Evolutionary conservation across 2,113 vertebrate genomes (phyloP).

Genomic region (Crocuta crocuta): DNA sequence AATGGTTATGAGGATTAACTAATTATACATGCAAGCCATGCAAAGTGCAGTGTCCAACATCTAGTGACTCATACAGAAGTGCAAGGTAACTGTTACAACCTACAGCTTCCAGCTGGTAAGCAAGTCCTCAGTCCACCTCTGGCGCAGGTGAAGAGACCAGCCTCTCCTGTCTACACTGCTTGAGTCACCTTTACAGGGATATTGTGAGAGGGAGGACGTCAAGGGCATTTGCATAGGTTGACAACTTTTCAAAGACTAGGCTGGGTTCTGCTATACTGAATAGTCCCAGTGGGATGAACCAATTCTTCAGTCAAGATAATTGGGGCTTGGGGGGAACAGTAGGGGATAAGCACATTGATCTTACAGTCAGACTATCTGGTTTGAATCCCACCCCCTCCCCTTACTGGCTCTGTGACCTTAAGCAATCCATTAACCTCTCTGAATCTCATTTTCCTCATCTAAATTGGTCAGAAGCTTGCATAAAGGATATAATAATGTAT

Average conservation of each 20-base stretch:
- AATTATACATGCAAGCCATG: background rate
- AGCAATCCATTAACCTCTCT: background rate
- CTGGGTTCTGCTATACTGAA: background rate
- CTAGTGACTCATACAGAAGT: background rate
- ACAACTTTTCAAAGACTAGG: background rate
- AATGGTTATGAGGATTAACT: no score
- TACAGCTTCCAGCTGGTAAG: background rate
- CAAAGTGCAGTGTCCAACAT: background rate
- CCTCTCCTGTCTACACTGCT: rapidly evolving
- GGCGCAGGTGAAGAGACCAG: background rate
- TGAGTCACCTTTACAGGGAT: background rate
- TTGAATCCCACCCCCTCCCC: background rate
- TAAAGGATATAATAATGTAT: background rate
- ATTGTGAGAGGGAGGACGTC: background rate
- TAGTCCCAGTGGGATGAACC: no score
- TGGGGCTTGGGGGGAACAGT: background rate
- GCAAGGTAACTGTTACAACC: background rate
- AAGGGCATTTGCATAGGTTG: background rate
- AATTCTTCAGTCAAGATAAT: background rate
- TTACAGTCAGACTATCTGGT: background rate
- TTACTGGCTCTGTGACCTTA: background rate
- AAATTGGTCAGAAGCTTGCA: background rate
- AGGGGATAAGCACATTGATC: no score
- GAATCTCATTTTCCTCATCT: background rate
- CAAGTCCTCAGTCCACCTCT: background rate